Conservation (phyloP, 1,140 invertebrate genomes). For the Drosophila kanapiae region DNA sequence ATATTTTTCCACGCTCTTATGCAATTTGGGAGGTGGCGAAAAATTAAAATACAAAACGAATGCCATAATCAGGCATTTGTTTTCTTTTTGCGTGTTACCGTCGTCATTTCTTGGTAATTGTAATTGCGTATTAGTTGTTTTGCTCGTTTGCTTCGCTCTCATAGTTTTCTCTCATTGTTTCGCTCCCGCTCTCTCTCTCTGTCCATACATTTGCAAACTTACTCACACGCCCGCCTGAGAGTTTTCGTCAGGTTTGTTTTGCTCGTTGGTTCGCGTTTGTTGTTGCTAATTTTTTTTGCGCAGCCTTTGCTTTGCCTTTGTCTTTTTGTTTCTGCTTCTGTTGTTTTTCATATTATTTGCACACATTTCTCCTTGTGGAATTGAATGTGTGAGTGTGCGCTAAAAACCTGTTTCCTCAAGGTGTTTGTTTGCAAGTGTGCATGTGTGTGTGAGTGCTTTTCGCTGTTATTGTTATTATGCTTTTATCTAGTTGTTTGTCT, state of each 20-base stretch:
- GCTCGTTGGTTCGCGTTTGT: constrained; percentile 65
- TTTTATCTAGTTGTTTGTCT: constrained; percentile 51
- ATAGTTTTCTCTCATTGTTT: constrained; percentile 56
- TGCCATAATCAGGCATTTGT: constrained; percentile 11
- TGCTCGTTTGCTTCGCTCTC: constrained; percentile 72
- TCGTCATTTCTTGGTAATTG: constrained; percentile 26
- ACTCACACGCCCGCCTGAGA: constrained; percentile 3
- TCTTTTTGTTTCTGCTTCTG: constrained; percentile 22
- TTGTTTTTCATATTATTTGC: constrained; percentile 40
- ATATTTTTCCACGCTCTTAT: constrained; percentile 24
- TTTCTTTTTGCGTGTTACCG: constrained; percentile 19
- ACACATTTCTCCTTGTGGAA: constrained; percentile 57
- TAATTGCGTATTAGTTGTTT: constrained; percentile 82
- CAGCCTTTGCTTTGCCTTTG: constrained; percentile 51
- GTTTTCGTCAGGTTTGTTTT: constrained; percentile 70
- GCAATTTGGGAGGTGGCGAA: constrained; percentile 18
- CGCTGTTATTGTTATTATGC: constrained; percentile 33
- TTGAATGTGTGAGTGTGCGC: constrained; percentile 33
- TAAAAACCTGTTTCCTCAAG: constrained; percentile 71
- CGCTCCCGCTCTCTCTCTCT: background rate
- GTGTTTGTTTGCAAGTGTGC: constrained; percentile 24
- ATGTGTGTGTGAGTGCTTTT: constrained; percentile 8
- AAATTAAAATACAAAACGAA: constrained; percentile 33
- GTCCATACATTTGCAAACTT: constrained; percentile 8
- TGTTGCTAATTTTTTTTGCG: constrained; percentile 50